Evolutionary conservation across 2,888 invertebrate genomes (phyloP).

Genomic region (Trissonchulus latispiculum): DNA sequence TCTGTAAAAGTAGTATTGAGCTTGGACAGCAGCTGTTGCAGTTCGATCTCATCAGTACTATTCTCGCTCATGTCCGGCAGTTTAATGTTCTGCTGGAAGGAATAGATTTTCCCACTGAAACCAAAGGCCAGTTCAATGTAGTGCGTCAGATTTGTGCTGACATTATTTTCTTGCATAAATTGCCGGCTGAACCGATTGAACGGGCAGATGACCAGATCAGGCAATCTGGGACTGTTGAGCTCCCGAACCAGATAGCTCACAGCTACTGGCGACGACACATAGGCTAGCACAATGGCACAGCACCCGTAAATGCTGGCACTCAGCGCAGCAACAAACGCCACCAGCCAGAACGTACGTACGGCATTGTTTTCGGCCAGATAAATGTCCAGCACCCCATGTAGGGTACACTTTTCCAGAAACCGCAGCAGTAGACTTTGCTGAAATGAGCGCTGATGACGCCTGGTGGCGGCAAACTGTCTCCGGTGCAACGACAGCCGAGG

Average conservation of each 20-base stretch:
- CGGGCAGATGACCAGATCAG: background rate
- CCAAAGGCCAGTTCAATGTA: background rate
- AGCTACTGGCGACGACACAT: background rate
- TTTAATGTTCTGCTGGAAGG: background rate
- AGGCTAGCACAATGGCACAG: background rate
- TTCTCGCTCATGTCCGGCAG: background rate
- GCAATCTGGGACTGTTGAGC: background rate
- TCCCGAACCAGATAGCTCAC: background rate
- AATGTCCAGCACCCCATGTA: background rate
- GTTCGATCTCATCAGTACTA: background rate
- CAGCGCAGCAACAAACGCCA: background rate
- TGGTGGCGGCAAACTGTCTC: no score
- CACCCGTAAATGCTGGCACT: background rate
- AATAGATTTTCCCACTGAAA: background rate
- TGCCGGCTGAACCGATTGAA: background rate
- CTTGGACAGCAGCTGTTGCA: background rate
- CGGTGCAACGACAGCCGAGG: no score
- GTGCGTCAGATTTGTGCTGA: background rate
- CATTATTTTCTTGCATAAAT: background rate
- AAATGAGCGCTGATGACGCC: no score
- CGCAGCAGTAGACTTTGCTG: no score
- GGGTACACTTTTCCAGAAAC: background rate
- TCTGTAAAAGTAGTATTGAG: background rate
- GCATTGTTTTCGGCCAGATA: background rate
- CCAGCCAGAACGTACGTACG: background rate